phyloP scores from a whole-genome alignment of 2,888 invertebrate genomes.

The Acanthococcus lagerstroemiae region DNA sequence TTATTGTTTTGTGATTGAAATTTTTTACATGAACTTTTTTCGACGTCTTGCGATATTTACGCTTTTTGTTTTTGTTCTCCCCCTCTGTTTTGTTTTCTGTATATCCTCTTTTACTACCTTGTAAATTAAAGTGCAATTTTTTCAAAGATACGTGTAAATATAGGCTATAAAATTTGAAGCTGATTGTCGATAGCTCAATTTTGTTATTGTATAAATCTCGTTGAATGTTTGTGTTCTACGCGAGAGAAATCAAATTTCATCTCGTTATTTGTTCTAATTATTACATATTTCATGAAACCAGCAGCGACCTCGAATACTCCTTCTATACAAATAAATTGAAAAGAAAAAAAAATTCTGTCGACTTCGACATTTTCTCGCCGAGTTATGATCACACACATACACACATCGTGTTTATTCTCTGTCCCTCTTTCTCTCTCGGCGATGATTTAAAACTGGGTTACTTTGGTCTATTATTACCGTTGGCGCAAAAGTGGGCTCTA shows the following conservation, averaged over 20 bases:
- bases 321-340: background rate
- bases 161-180: background rate
- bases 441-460: conserved; percentile 24
- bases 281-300: background rate
- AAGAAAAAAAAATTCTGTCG: too few relatives aligned
- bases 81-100: background rate
- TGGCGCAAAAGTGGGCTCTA: conserved; percentile 16
- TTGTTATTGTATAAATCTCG: background rate
- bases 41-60: background rate
- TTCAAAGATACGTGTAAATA: background rate
- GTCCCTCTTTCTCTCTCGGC: background rate
- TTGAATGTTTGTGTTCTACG: background rate
- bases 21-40: too few relatives aligned
- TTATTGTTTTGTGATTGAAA: too few relatives aligned
- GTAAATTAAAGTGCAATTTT: background rate
- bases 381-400: background rate
- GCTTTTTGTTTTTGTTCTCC: background rate
- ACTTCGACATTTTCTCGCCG: background rate
- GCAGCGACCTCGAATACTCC: background rate
- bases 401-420: background rate
- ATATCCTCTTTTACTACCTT: background rate
- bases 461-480: conserved; percentile 25
- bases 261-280: background rate
- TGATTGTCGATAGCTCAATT: background rate
- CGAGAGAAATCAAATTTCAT: background rate